Base-by-base conservation (phyloP, 1,140 invertebrate species). In the Drosophila orosa region DNA sequence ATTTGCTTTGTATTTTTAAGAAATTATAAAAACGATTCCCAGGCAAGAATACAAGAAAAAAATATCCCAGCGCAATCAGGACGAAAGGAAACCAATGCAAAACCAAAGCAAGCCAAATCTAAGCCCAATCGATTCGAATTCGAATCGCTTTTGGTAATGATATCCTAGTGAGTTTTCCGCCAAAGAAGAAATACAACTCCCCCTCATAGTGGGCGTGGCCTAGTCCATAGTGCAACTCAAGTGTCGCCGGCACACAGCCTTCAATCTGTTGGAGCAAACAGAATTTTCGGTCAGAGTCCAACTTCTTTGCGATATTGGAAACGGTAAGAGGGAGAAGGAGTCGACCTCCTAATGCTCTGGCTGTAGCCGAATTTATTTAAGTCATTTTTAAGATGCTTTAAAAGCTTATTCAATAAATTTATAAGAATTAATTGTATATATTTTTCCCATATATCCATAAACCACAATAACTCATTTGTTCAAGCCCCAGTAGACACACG, bases 1-100 rank as follows among this genome's bases (percentile, higher is more conserved):
- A 79, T 87, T 87, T 87, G 83, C 84, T 89, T 83, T 87, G 83
- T 87, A 87, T 87, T 87, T 87, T 89, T 83, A 87, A 89, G 73
- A 87, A 87, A 87, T 87, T 87, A 87, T 87, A 89, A 86, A 86
- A 82, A 69, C 74, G 57, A 62, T 77, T 75, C 39, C 58, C 29
- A 25, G 63, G 73, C 71, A 75, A 31, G 44, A 68, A 42, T 33
- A n/a, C 48, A 48, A 40, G 27, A 60, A 22, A 52, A 48, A 39
- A 17, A 31, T n/a, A 54, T 42, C 29, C 27, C 17, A 62, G 31
- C 22, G 58, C 37, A 73, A 73, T 68, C 65, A 68, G 65, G 22
- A 12, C 27, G 25, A 74, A 56, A 37, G 50, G 60, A 65, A 73
- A 59, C 31, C 31, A 72, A 67, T 58, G 65, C 45, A 48, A 67